These are phyloP conservation scores for Chiroxiphia lanceolata DNA, from an alignment of 2,797 vertebrate species.

Conservation along the genomic window DNA sequence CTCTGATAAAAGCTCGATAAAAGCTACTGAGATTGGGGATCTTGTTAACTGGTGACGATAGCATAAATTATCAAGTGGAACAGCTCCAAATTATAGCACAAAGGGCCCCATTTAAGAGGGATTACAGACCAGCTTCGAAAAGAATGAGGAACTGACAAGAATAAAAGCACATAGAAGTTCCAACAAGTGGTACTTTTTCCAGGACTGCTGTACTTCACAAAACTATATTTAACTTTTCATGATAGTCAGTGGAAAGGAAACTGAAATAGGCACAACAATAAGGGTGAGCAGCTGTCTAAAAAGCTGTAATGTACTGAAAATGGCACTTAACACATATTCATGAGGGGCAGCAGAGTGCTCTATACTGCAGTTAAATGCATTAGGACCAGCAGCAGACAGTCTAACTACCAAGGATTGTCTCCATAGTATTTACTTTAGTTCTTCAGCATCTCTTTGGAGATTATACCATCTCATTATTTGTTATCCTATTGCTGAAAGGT, in stretches of 20 bases:
- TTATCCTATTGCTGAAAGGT: not conserved
- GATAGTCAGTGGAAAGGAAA: not conserved
- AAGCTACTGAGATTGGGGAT: constrained; percentile 30
- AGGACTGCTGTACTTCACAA: not conserved
- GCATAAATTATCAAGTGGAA: constrained; percentile 26
- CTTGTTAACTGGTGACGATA: not conserved
- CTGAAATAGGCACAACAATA: not conserved
- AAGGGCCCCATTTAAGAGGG: not conserved
- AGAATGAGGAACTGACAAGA: not conserved
- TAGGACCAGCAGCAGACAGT: not conserved
- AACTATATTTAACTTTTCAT: not conserved
- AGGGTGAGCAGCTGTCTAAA: not conserved
- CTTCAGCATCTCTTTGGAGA: not conserved
- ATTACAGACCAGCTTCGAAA: not conserved
- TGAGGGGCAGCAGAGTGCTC: not conserved
- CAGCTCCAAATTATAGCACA: not conserved
- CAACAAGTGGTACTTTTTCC: not conserved
- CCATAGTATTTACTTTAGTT: not conserved
- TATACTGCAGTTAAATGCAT: not conserved
- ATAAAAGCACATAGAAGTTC: not conserved
- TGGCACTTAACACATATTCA: not conserved
- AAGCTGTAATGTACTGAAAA: constrained; percentile 18
- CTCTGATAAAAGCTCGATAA: constrained; percentile 42
- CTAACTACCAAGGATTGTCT: not conserved
- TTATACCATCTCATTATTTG: not conserved